Conservation (phyloP, 2,888 invertebrate species). For the Muscina levida region DNA sequence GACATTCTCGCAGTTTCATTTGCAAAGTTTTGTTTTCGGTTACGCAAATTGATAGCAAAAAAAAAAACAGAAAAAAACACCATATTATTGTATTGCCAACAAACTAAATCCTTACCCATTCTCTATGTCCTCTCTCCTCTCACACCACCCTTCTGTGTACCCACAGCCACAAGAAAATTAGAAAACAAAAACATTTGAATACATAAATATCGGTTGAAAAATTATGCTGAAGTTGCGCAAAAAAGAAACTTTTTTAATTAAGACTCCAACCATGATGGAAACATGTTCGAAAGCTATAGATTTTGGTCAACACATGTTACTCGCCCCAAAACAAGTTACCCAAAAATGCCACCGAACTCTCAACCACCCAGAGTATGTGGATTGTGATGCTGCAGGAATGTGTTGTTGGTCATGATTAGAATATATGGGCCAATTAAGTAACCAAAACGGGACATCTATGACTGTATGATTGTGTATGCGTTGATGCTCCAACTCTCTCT, state of each 20-base stretch:
- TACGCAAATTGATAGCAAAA: too few relatives aligned
- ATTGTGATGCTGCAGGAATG: neutral
- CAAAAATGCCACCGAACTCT: slow-evolving; percentile 9
- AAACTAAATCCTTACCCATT: neutral
- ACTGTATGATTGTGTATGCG: too few relatives aligned
- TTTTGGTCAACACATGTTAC: slow-evolving; percentile 14
- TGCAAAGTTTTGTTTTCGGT: too few relatives aligned
- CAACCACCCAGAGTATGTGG: neutral
- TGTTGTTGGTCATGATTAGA: slow-evolving; percentile 47
- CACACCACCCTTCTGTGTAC: too few relatives aligned
- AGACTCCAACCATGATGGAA: slow-evolving; percentile 56
- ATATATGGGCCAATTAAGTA: slow-evolving; percentile 52
- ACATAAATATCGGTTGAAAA: slow-evolving; percentile 28
- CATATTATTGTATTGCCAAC: too few relatives aligned
- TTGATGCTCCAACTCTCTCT: too few relatives aligned
- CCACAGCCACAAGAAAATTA: slow-evolving; percentile 1
- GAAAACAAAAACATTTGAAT: slow-evolving; percentile 10
- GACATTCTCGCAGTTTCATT: too few relatives aligned
- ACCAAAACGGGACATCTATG: neutral
- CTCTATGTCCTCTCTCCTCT: neutral
- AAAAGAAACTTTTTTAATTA: slow-evolving; percentile 56
- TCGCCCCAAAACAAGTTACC: neutral
- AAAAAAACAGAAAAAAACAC: too few relatives aligned
- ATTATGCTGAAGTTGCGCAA: slow-evolving; percentile 46
- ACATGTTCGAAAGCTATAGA: slow-evolving; percentile 30